A percentile compares a stretch with the other conserved stretches of the same genome.
Conservation (phyloP, 2,888 invertebrate genomes). For the Lumbricus terrestris region DNA sequence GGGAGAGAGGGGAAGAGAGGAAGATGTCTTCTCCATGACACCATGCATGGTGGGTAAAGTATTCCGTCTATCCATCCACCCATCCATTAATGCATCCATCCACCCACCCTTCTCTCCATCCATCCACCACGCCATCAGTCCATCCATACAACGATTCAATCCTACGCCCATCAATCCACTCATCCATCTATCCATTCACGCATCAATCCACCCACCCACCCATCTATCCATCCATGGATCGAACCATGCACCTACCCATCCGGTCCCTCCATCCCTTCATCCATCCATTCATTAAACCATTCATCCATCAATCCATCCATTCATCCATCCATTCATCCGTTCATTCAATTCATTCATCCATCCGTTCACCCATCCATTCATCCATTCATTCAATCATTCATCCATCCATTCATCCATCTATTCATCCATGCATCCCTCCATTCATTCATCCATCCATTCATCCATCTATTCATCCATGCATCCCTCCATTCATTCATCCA, state of each 20-base stretch:
- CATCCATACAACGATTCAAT: not conserved
- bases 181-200: not conserved
- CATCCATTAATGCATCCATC: not conserved
- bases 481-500: not conserved
- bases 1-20: not conserved
- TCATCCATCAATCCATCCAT: not conserved
- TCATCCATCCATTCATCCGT: not conserved
- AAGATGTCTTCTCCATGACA: too few species aligned
- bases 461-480: not conserved
- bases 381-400: not conserved
- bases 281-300: not conserved
- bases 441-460: not conserved
- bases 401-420: not conserved
- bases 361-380: not conserved
- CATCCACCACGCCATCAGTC: not conserved
- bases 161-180: too few species aligned
- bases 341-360: not conserved
- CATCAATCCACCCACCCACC: not conserved
- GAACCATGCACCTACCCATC: not conserved
- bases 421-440: not conserved
- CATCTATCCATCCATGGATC: not conserved
- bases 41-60: too few species aligned
- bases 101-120: not conserved
- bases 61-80: not conserved
- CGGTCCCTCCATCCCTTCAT: not conserved